Conservation (phyloP, 1,140 invertebrate species). For the Cryptotermes secundus region DNA sequence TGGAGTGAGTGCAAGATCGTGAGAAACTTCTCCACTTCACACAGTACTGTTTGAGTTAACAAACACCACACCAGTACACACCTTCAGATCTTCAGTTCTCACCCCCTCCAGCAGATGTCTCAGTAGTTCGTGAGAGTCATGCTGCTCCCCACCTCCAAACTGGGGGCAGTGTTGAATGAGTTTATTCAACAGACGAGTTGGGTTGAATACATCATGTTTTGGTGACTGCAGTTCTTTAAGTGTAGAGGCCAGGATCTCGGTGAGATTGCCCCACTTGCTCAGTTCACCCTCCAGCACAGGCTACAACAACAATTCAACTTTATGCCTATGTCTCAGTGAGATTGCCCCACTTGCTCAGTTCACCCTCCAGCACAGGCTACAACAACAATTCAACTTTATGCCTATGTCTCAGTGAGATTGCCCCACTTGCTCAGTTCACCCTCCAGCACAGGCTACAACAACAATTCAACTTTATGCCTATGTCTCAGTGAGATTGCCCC, state of each 20-base stretch:
- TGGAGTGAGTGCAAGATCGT: no score
- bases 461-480: no score
- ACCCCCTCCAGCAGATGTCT: constrained; percentile 85
- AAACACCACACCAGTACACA: constrained; percentile 1
- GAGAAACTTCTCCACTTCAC: no score
- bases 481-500: constrained; percentile 65
- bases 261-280: constrained; percentile 70
- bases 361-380: constrained; percentile 61
- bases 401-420: constrained; percentile 57
- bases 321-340: constrained; percentile 56
- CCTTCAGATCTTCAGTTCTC: constrained; percentile 59
- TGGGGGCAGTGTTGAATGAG: constrained; percentile 76
- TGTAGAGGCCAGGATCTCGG: constrained; percentile 64
- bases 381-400: background rate
- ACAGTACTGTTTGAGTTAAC: no score
- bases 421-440: constrained; percentile 71
- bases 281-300: constrained; percentile 66
- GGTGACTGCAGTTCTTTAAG: constrained; percentile 66
- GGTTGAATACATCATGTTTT: constrained; percentile 63
- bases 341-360: constrained; percentile 66
- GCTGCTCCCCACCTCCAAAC: constrained; percentile 92
- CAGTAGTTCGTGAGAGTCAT: constrained; percentile 94
- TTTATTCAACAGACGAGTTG: constrained; percentile 69
- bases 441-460: constrained; percentile 55
- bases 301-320: constrained; percentile 1